Conservation (phyloP, 37 sponge, comb jelly and placozoan genomes). For the Petrosia ficiformis region DNA sequence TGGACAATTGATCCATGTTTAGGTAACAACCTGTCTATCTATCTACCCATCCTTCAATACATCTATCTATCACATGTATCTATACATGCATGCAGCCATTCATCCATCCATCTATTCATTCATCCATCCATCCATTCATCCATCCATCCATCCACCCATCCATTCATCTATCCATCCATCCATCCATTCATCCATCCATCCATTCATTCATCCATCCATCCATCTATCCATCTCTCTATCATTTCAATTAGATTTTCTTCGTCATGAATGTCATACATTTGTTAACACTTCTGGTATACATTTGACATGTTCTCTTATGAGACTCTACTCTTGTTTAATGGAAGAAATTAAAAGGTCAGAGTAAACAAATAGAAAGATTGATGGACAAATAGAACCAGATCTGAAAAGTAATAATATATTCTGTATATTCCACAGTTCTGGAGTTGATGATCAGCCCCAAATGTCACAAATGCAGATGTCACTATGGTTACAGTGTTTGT, state of each 20-base stretch:
- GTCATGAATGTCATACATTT: conserved; percentile 83
- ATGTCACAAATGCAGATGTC: conserved; percentile 39
- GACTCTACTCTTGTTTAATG: conserved; percentile 75
- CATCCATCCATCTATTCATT: too few species aligned
- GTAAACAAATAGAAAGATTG: conserved; percentile 19
- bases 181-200: too few species aligned
- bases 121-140: too few species aligned
- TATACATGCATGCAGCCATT: too few species aligned
- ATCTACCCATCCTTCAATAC: too few species aligned
- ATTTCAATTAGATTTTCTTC: conserved; percentile 84
- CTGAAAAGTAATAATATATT: conserved; percentile 6
- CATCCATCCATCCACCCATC: too few species aligned
- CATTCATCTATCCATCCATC: too few species aligned
- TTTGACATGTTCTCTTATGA: conserved; percentile 69
- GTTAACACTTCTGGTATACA: conserved; percentile 81
- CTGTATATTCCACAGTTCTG: not conserved
- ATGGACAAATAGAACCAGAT: conserved; percentile 22
- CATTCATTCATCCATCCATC: too few species aligned
- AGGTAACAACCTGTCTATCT: too few species aligned
- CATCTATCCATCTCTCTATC: too few species aligned
- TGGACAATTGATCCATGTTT: conserved; percentile 89
- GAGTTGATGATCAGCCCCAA: not conserved
- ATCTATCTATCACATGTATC: too few species aligned
- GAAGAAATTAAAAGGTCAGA: conserved; percentile 54
- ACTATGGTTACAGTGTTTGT: conserved; percentile 77